These are phyloP conservation scores for Coleophora flavipennella DNA, from an alignment of 2,888 invertebrate species.

Conservation along the genomic window DNA sequence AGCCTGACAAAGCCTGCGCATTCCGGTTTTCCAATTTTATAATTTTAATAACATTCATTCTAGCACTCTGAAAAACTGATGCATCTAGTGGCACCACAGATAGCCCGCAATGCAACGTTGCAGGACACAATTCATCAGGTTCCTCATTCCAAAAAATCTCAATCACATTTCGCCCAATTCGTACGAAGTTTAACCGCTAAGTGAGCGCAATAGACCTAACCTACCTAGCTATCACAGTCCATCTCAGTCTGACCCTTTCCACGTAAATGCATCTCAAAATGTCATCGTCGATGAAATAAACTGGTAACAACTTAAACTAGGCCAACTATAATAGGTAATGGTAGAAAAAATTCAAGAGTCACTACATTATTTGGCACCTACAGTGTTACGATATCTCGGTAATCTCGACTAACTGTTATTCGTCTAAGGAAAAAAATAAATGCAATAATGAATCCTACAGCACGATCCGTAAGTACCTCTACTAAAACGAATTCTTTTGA, in stretches of 20 bases:
- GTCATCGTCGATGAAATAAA: slow-evolving; percentile 53
- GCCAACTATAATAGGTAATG: slow-evolving; percentile 56
- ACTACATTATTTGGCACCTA: slow-evolving; percentile 70
- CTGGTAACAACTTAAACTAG: slow-evolving; percentile 69
- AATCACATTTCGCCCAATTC: slow-evolving; percentile 36
- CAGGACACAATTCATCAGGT: too few species aligned
- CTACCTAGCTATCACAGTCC: slow-evolving; percentile 72
- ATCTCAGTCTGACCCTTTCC: slow-evolving; percentile 72
- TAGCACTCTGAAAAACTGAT: slow-evolving; percentile 35
- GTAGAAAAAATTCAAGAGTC: slow-evolving; percentile 48
- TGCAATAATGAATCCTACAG: slow-evolving; percentile 33
- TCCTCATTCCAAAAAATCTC: slow-evolving; percentile 5
- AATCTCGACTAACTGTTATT: slow-evolving; percentile 29
- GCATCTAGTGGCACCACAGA: slow-evolving; percentile 3
- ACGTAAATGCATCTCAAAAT: slow-evolving; percentile 63
- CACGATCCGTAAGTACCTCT: slow-evolving; percentile 37
- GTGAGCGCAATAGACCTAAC: slow-evolving; percentile 65
- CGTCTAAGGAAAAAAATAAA: slow-evolving; percentile 8
- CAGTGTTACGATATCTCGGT: slow-evolving; percentile 40
- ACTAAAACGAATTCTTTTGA: slow-evolving; percentile 48
- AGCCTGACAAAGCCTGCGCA: too few species aligned
- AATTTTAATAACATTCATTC: slow-evolving; percentile 32
- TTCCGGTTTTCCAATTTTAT: slow-evolving; percentile 1
- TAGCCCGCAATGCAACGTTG: too few species aligned
- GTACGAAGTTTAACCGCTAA: slow-evolving; percentile 56